Conservation (phyloP, 2,113 vertebrate genomes). For the Festucalex cinctus region DNA sequence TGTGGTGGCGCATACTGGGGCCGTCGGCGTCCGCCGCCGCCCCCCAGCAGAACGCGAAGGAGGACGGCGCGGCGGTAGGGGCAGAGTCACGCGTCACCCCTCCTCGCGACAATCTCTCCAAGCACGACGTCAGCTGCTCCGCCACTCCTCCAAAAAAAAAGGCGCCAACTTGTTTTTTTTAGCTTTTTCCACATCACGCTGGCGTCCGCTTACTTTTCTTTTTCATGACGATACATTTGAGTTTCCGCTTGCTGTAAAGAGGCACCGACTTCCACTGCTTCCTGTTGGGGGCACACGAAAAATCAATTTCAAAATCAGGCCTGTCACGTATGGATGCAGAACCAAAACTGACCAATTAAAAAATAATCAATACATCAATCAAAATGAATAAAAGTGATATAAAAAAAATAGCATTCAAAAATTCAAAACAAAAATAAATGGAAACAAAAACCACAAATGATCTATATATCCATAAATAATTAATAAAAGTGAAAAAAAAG, state of each 20-base stretch:
- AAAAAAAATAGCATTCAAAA: too few relatives aligned
- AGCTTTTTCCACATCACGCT: background rate
- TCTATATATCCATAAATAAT: too few relatives aligned
- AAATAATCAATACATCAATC: too few relatives aligned
- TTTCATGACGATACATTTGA: background rate
- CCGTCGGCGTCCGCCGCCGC: constrained; percentile 60
- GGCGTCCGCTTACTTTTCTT: constrained; percentile 37
- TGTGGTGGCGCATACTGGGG: constrained; percentile 76
- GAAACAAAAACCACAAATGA: too few relatives aligned
- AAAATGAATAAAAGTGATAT: too few relatives aligned
- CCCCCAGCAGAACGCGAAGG: constrained; percentile 85
- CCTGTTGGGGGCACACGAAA: constrained; percentile 27
- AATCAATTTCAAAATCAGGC: too few relatives aligned
- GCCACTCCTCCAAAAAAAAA: constrained; percentile 75
- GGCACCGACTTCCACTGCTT: constrained; percentile 37
- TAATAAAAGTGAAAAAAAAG: too few relatives aligned
- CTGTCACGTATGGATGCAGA: too few relatives aligned
- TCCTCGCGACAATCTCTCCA: constrained; percentile 69
- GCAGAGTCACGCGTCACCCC: constrained; percentile 11
- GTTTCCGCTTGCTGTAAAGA: background rate
- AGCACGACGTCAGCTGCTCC: constrained; percentile 78
- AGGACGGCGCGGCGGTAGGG: constrained; percentile 58
- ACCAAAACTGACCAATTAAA: too few relatives aligned
- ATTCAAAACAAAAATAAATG: too few relatives aligned
- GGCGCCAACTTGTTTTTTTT: background rate